Evolutionary conservation across 2,888 invertebrate genomes (phyloP).

Genomic region (Serripes groenlandicus): DNA sequence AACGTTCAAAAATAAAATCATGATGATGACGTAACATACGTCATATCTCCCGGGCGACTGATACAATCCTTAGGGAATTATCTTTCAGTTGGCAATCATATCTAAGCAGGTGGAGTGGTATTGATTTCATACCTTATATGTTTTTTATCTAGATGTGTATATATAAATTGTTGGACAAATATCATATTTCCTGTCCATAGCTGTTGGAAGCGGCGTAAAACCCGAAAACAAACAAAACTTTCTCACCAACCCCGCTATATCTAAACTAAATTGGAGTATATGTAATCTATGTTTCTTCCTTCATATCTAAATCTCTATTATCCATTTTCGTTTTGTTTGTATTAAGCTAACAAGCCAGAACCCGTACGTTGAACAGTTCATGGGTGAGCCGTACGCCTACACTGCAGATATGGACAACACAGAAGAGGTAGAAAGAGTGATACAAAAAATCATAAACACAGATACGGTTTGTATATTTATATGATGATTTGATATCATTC

Average conservation of each 20-base stretch:
- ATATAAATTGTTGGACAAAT: neutral
- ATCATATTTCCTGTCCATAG: neutral
- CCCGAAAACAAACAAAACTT: neutral
- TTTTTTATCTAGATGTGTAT: neutral
- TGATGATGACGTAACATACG: no score
- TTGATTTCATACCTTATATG: no score
- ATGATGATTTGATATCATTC: no score
- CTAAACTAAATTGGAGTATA: neutral
- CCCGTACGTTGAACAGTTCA: slow-evolving; percentile 86
- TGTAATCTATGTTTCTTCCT: neutral
- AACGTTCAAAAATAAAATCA: no score
- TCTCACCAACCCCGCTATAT: neutral
- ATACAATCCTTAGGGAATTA: no score
- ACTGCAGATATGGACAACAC: slow-evolving; percentile 86
- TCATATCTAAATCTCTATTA: no score
- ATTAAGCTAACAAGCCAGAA: slow-evolving; percentile 86
- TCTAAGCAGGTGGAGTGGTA: no score
- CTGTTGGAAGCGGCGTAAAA: neutral
- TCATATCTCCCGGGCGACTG: no score
- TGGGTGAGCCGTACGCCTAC: slow-evolving; percentile 86
- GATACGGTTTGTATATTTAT: slow-evolving; percentile 60
- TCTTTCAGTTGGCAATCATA: no score
- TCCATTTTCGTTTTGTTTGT: no score
- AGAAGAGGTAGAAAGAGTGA: slow-evolving; percentile 71
- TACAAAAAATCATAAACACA: slow-evolving; percentile 73